Conservation (phyloP, 2,113 vertebrate genomes). For the Pavo muticus region DNA sequence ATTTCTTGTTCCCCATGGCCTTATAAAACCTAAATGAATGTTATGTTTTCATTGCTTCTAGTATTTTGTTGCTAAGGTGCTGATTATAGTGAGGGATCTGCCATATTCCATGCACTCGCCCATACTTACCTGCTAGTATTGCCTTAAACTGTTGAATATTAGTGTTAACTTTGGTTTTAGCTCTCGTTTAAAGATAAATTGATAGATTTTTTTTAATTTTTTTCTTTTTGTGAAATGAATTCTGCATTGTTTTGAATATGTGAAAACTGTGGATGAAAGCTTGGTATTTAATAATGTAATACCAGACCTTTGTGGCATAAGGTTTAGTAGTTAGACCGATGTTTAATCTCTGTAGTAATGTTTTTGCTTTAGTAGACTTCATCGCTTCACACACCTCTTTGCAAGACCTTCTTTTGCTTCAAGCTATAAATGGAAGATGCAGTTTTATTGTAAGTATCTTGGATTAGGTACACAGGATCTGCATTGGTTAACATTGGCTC, state of each 20-base stretch:
- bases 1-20: not conserved
- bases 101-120: accelerated
- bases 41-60: not conserved
- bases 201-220: not conserved
- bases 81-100: not conserved
- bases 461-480: conserved; percentile 43
- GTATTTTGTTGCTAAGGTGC: not conserved
- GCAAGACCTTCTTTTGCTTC: conserved; percentile 7
- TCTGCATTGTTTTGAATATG: not conserved
- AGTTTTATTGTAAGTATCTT: conserved; percentile 37
- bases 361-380: conserved; percentile 17
- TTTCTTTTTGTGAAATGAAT: not conserved
- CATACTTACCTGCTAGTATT: not conserved
- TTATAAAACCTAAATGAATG: not conserved
- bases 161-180: not conserved
- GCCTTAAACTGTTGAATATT: not conserved
- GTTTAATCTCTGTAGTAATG: conserved; percentile 1
- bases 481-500: conserved; percentile 16
- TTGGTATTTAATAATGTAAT: conserved; percentile 10
- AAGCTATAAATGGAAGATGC: conserved; percentile 38
- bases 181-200: not conserved
- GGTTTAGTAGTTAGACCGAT: conserved; percentile 22
- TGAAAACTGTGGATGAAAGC: not conserved
- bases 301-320: not conserved
- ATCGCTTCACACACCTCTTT: not conserved